A percentile compares a stretch with the other conserved stretches of the same genome.
phyloP scores from a whole-genome alignment of 1,140 invertebrate genomes.

The Drosophila melanica region DNA sequence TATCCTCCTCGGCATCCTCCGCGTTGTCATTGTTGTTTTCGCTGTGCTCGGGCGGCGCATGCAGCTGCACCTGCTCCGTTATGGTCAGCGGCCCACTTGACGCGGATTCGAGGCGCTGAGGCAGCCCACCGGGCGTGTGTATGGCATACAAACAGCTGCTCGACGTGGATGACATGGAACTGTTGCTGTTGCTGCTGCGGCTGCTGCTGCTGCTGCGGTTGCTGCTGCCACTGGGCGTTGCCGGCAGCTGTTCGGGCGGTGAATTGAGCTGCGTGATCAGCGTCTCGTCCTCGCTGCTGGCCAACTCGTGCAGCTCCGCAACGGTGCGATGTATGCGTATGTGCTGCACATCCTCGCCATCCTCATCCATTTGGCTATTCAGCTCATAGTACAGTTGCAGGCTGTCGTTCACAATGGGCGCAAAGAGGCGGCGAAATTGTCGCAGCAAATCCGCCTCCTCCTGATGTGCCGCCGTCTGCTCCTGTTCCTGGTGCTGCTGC shows the following conservation, averaged over 20 bases:
- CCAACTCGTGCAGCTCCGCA: conserved; percentile 64
- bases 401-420: conserved; percentile 66
- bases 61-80: conserved; percentile 72
- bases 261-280: conserved; percentile 53
- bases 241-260: conserved; percentile 9
- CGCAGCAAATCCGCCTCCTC: conserved; percentile 50
- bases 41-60: conserved; percentile 45
- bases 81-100: conserved; percentile 59
- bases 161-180: conserved; percentile 55
- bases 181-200: conserved; percentile 16
- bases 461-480: neutral
- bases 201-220: conserved; percentile 7
- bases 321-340: conserved; percentile 71
- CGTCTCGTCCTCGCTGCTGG: conserved; percentile 71
- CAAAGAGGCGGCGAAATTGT: conserved; percentile 72
- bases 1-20: conserved; percentile 23
- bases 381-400: conserved; percentile 64
- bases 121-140: conserved; percentile 58
- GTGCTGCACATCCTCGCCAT: conserved; percentile 53
- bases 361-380: conserved; percentile 43
- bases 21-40: conserved; percentile 24
- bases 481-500: conserved; percentile 10
- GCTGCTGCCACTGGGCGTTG: neutral
- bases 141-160: conserved; percentile 76
- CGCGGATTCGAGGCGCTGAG: conserved; percentile 27